A percentile compares a stretch with the other conserved stretches of the same genome.
These are phyloP conservation scores for Sebastes diaconus DNA, from an alignment of 2,797 vertebrate species.

Conservation along the genomic window DNA sequence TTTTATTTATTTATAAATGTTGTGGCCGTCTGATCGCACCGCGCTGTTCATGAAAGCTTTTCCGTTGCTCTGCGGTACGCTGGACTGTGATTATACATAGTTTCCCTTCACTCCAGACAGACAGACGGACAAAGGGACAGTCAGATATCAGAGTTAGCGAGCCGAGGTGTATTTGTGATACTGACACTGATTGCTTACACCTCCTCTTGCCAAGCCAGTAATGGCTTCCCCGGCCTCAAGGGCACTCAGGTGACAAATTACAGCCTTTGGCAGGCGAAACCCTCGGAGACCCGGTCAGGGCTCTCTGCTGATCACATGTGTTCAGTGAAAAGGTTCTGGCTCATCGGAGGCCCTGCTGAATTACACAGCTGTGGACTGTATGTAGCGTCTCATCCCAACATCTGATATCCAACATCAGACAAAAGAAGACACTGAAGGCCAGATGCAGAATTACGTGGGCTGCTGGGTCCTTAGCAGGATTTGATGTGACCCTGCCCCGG, in stretches of 20 bases:
- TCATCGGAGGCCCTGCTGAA: conserved; percentile 12
- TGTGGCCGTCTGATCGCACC: neutral
- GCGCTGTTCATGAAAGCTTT: neutral
- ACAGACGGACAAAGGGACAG: neutral
- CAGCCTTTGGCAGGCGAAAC: conserved; percentile 36
- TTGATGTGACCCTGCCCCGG: neutral
- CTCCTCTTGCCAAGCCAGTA: conserved; percentile 45
- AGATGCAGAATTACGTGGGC: neutral
- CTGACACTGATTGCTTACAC: conserved; percentile 54
- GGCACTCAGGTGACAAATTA: conserved; percentile 60
- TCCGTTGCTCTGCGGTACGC: neutral
- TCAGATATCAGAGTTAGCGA: neutral
- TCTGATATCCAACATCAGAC: neutral
- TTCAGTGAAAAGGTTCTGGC: neutral
- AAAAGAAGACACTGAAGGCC: neutral
- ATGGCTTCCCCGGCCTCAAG: conserved; percentile 52
- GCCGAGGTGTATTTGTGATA: conserved; percentile 5
- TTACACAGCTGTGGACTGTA: conserved; percentile 26
- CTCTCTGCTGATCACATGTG: neutral
- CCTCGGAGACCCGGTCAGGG: conserved; percentile 1
- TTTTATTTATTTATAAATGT: neutral
- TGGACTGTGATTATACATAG: neutral
- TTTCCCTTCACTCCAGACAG: neutral
- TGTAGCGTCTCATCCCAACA: neutral
- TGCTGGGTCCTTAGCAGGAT: neutral